A percentile compares a stretch with the other conserved stretches of the same genome.
Evolutionary conservation across 2,113 vertebrate species (phyloP).

Genomic region (Gymnocephalus cernua): DNA sequence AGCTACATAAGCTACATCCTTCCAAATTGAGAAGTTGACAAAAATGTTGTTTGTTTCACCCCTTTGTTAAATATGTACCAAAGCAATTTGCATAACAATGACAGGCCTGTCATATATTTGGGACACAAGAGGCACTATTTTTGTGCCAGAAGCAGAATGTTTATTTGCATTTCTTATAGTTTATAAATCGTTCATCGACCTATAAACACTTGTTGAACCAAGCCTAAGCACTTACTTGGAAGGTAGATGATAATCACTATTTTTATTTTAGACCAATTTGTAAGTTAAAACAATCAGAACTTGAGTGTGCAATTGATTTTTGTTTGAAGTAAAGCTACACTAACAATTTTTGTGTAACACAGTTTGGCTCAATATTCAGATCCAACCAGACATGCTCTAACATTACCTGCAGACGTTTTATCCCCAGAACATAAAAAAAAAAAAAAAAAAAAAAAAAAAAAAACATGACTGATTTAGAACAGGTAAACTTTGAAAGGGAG

Average conservation of each 20-base stretch:
- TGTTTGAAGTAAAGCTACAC: constrained; percentile 57
- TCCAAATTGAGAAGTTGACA: constrained; percentile 23
- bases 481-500: background rate
- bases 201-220: constrained; percentile 18
- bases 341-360: constrained; percentile 39
- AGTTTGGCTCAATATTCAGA: constrained; percentile 25
- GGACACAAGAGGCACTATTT: constrained; percentile 1
- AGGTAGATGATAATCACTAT: constrained; percentile 66
- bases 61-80: constrained; percentile 66
- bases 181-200: constrained; percentile 15
- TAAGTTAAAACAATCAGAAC: constrained; percentile 66
- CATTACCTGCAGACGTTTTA: background rate
- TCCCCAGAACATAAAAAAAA: background rate
- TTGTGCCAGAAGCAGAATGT: constrained; percentile 45
- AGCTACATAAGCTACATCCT: constrained; percentile 61
- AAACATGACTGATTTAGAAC: background rate
- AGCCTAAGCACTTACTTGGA: constrained; percentile 65
- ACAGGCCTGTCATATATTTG: constrained; percentile 20
- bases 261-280: constrained; percentile 53
- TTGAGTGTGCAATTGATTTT: constrained; percentile 60
- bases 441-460: background rate
- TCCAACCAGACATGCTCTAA: constrained; percentile 6
- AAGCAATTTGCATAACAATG: constrained; percentile 54
- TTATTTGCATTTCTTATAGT: constrained; percentile 47
- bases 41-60: constrained; percentile 24